Conservation (phyloP, 2,113 vertebrate genomes). For the Hystrix brachyura region DNA sequence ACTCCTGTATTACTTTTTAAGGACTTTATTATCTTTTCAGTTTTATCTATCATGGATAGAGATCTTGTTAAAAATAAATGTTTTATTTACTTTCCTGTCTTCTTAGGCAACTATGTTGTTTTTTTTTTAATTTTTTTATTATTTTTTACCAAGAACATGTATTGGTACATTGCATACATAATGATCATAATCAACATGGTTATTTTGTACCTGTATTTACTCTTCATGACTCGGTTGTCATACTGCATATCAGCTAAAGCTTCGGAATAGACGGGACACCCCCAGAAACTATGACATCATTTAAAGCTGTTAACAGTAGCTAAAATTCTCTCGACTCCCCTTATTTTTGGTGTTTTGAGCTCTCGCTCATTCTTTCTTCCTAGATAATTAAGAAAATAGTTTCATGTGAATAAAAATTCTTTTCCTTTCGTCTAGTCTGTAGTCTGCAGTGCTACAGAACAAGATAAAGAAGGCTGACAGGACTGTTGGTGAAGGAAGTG, state of each 20-base stretch:
- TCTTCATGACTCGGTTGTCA: neutral
- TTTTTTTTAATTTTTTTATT: no score
- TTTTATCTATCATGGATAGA: neutral
- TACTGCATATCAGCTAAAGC: neutral
- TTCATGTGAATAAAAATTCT: neutral
- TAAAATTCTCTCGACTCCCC: no score
- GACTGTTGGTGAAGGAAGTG: neutral
- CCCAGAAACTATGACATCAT: neutral
- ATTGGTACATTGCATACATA: no score
- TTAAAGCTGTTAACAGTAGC: neutral
- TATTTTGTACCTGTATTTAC: no score
- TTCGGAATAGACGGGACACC: neutral
- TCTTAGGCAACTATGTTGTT: neutral
- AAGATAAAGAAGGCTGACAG: neutral
- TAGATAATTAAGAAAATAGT: neutral
- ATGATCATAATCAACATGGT: no score
- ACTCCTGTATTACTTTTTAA: neutral
- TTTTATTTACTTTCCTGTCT: neutral
- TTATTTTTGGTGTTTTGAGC: neutral
- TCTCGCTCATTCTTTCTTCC: neutral
- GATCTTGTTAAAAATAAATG: neutral
- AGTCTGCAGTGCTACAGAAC: neutral
- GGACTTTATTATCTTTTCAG: neutral
- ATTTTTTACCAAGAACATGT: no score
- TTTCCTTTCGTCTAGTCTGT: neutral